Evolutionary conservation across 2,888 invertebrate genomes (phyloP).

Genomic region (Euclidia mi): DNA sequence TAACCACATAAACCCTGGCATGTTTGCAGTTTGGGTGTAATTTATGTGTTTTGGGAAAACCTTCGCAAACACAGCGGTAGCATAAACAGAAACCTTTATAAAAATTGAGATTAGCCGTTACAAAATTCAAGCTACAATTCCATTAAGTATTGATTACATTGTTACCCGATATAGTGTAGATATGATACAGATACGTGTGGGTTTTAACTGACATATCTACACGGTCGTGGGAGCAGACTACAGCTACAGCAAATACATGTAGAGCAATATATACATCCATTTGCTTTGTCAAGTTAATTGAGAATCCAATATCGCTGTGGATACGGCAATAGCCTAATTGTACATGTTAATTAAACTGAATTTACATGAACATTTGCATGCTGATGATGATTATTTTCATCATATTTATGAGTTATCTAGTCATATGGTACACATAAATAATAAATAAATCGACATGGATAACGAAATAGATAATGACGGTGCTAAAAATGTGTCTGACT

Average conservation of each 20-base stretch:
- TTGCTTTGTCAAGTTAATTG: constrained; percentile 46
- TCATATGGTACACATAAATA: no score
- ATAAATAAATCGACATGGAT: no score
- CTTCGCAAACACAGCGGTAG: no score
- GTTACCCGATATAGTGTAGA: constrained; percentile 27
- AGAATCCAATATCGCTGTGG: constrained; percentile 16
- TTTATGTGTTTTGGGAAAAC: no score
- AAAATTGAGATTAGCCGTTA: no score
- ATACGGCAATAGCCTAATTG: constrained; percentile 3
- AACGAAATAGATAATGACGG: no score
- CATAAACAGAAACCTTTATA: no score
- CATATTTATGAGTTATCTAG: no score
- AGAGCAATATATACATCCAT: constrained; percentile 19
- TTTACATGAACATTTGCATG: neutral
- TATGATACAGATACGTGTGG: no score
- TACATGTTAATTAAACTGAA: constrained; percentile 20
- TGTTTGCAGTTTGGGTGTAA: no score
- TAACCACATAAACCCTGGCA: no score
- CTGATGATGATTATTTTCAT: neutral
- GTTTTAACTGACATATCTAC: constrained; percentile 30
- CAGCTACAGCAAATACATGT: constrained; percentile 9
- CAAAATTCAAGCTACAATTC: constrained; percentile 12
- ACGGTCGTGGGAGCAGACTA: neutral
- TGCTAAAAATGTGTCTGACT: no score
- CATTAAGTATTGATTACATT: constrained; percentile 37